Evolutionary conservation across 2,888 invertebrate genomes (phyloP), one percentile per base, ranked within the genome.

Genomic region (Eupithecia subumbrata): DNA sequence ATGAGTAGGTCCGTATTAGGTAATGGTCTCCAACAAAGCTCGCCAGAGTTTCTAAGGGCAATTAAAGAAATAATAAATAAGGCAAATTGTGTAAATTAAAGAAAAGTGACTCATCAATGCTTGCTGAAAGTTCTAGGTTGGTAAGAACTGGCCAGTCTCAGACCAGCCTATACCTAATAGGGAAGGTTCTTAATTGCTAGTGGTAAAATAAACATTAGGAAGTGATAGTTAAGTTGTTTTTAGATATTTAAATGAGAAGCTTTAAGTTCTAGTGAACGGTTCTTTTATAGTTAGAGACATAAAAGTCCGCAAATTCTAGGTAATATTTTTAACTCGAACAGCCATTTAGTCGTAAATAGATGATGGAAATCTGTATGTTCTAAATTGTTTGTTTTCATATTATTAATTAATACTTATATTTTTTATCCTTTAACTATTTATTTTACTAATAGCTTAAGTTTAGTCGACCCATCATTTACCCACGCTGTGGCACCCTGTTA

Each of bases 171-270:
- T n/a, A n/a, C n/a, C n/a, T 52, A 52, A 52, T 52, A 18, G 16
- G 18, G 48, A 48, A 11, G 48, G 1, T 18, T 48, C 18, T 52
- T 52, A n/a, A 52, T n/a, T n/a, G 52, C 9, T 52, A n/a, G 52
- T 52, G 9, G 52, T 52, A n/a, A 48, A 48, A 48, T 48, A 48
- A 48, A 48, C 48, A 48, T 48, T 18, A 48, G n/a, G 52, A 52
- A 52, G 52, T n/a, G 52, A 52, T 52, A n/a, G 52, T 52, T n/a
- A 52, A 9, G n/a, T 52, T 52, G 52, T n/a, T n/a, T n/a, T 52
- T 52, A 52, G 52, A 52, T 52, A 9, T 52, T 52, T n/a, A 9
- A 52, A 52, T 52, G 52, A n/a, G 9, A 52, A 52, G n/a, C 48
- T n/a, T n/a, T n/a, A 8, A n/a, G 52, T 52, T 8, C 9, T n/a